phyloP scores from a whole-genome alignment of 2,888 invertebrate genomes.

The Dicroscelio sp. region DNA sequence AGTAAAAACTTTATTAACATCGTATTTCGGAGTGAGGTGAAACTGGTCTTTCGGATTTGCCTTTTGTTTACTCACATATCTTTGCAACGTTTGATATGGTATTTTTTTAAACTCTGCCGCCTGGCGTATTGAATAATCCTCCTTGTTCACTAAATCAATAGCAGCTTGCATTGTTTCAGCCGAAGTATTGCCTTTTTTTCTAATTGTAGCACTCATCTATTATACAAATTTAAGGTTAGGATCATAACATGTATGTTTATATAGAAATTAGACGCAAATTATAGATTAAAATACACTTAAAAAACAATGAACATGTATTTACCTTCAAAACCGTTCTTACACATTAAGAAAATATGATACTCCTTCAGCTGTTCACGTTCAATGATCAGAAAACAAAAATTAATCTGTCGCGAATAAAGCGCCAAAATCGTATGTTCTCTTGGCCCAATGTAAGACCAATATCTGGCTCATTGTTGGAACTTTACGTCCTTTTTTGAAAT shows the following conservation, averaged over 20 bases:
- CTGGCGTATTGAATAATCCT: conserved; percentile 37
- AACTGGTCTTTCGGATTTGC: background rate
- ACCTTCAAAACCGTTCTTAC: background rate
- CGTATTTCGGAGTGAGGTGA: too few relatives aligned
- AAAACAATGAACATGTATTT: background rate
- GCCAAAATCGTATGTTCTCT: background rate
- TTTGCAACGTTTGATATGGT: conserved; percentile 26
- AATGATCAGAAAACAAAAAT: background rate
- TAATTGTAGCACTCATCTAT: background rate
- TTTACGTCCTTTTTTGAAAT: background rate
- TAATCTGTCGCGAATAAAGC: background rate
- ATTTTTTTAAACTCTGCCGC: conserved; percentile 25
- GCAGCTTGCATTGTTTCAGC: conserved; percentile 35
- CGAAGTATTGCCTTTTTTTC: conserved; percentile 12
- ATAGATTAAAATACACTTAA: background rate
- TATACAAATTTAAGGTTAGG: background rate
- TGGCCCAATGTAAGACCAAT: background rate
- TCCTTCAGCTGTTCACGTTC: background rate
- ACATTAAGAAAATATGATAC: background rate
- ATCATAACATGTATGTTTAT: background rate
- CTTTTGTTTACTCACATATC: conserved; percentile 46
- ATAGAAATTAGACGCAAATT: background rate
- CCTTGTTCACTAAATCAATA: conserved; percentile 26
- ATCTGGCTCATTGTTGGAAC: background rate
- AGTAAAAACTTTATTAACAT: too few relatives aligned